These are phyloP conservation scores for Cercopithecus mitis DNA, from an alignment of 2,797 vertebrate species.

Conservation along the genomic window DNA sequence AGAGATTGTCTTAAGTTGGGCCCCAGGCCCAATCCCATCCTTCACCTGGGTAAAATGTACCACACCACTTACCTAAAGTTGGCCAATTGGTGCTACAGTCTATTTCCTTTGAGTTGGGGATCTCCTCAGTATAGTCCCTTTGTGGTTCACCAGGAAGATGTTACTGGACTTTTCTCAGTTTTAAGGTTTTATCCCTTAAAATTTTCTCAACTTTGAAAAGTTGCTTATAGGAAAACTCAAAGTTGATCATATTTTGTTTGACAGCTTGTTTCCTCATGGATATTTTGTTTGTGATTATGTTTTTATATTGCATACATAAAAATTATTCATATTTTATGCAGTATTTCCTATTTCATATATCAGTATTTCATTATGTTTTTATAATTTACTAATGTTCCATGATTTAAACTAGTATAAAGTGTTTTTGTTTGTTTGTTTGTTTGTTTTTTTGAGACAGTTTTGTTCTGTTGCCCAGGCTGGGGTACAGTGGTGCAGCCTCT, in stretches of 20 bases:
- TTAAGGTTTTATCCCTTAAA: background rate
- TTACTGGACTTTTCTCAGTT: background rate
- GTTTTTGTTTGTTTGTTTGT: background rate
- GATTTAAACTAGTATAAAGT: background rate
- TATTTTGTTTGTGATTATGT: background rate
- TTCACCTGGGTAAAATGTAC: background rate
- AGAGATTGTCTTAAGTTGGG: background rate
- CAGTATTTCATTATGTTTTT: background rate
- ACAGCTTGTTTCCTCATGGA: background rate
- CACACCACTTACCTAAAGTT: background rate
- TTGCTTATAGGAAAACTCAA: background rate
- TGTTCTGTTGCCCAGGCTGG: background rate
- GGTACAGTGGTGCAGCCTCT: background rate
- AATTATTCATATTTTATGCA: background rate
- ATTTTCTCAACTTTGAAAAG: slow-evolving; percentile 12
- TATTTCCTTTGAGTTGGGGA: background rate
- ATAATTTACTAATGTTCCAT: slow-evolving; percentile 22
- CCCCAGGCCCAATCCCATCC: background rate
- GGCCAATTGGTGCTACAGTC: background rate
- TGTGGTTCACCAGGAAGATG: background rate
- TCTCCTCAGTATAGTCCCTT: background rate
- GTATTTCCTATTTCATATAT: background rate
- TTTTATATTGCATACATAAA: slow-evolving; percentile 11
- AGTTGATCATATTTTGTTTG: background rate
- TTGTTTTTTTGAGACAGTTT: background rate